phyloP scores from a whole-genome alignment of 30 jellyfish, hydroid and myxozoan genomes.

The Pelagia noctiluca region DNA sequence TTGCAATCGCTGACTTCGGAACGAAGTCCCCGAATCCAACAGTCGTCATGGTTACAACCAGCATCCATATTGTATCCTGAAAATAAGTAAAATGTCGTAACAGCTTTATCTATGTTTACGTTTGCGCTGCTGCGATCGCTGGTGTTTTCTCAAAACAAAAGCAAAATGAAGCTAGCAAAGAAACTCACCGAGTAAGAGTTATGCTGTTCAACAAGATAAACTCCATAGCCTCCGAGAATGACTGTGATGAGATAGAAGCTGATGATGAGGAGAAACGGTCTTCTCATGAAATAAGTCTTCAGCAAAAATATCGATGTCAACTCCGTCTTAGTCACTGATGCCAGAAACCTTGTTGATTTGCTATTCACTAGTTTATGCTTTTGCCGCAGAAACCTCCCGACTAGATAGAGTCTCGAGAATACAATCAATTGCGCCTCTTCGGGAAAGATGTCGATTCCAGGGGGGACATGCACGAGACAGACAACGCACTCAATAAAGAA shows the following conservation, averaged over 20 bases:
- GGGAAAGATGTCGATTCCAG: constrained; percentile 76
- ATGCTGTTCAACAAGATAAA: constrained; percentile 73
- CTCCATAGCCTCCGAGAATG: constrained; percentile 92
- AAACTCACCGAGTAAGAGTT: constrained; percentile 77
- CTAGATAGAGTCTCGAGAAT: constrained; percentile 72
- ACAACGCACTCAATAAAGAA: constrained; percentile 69
- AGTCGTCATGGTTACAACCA: constrained; percentile 92
- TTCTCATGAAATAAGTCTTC: constrained; percentile 91
- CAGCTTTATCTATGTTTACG: neutral
- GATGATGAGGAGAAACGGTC: constrained; percentile 80
- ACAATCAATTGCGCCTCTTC: constrained; percentile 86
- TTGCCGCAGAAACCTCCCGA: constrained; percentile 84
- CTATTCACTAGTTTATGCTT: constrained; percentile 92
- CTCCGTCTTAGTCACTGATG: constrained; percentile 96
- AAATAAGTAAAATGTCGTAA: neutral
- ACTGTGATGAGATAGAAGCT: constrained; percentile 68
- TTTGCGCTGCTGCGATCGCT: neutral
- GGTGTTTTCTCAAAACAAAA: neutral
- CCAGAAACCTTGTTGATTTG: constrained; percentile 91
- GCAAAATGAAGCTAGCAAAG: neutral
- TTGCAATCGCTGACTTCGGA: constrained; percentile 72
- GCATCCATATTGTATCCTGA: constrained; percentile 95
- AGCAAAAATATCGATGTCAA: constrained; percentile 81
- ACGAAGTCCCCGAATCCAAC: constrained; percentile 93
- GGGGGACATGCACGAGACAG: constrained; percentile 86